Conservation (phyloP, 2,888 invertebrate species). For the Epistrophe eligans region DNA sequence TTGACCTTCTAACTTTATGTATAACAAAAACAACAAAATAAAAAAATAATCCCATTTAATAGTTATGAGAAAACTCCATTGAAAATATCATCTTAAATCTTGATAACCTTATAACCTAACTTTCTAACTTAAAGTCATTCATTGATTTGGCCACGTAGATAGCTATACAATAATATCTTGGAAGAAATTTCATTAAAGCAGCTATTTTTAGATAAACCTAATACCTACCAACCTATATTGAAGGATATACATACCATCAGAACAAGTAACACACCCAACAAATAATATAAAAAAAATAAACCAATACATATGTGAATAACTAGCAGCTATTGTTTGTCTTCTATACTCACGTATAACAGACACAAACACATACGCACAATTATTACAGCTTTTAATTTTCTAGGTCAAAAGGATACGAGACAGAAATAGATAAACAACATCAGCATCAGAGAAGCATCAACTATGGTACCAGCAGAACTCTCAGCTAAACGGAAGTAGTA, state of each 20-base stretch:
- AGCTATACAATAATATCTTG: conserved; percentile 5
- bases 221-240: neutral
- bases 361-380: conserved; percentile 37
- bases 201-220: conserved; percentile 19
- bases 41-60: neutral
- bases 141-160: conserved; percentile 19
- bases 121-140: conserved; percentile 17
- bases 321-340: neutral
- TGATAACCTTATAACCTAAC: conserved; percentile 12
- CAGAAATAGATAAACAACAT: conserved; percentile 71
- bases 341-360: conserved; percentile 15
- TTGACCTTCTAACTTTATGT: neutral
- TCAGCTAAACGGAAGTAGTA: conserved; percentile 17
- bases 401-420: conserved; percentile 74
- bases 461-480: conserved; percentile 25
- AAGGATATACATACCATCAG: neutral
- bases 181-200: conserved; percentile 38
- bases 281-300: conserved; percentile 22
- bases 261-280: conserved; percentile 23
- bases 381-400: conserved; percentile 68
- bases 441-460: conserved; percentile 47
- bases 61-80: neutral
- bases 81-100: conserved; percentile 36
- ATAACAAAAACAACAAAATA: neutral
- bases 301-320: neutral